phyloP scores from a whole-genome alignment of 2,888 invertebrate species.

The Sturmia bella region DNA sequence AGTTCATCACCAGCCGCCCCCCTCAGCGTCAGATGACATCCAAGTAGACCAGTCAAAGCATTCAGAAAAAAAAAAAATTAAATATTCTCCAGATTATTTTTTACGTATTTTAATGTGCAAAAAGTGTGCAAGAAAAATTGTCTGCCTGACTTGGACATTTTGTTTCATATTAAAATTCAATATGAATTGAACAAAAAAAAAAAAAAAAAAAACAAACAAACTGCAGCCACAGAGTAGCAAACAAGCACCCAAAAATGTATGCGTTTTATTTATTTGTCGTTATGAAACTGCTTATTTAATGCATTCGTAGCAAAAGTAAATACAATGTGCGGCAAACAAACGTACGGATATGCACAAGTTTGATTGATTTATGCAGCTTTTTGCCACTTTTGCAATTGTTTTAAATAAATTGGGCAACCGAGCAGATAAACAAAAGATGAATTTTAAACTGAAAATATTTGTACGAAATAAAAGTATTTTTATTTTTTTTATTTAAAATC shows the following conservation, averaged over 20 bases:
- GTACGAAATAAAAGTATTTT: constrained; percentile 26
- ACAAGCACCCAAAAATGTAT: too few species aligned
- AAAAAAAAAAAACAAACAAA: background rate
- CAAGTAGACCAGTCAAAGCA: too few species aligned
- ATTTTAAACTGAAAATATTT: constrained; percentile 11
- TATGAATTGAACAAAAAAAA: background rate
- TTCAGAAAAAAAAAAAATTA: too few species aligned
- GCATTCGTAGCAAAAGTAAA: background rate
- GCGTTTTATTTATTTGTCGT: constrained; percentile 18
- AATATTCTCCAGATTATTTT: too few species aligned
- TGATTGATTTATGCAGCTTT: constrained; percentile 6
- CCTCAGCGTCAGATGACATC: too few species aligned
- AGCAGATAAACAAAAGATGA: constrained; percentile 2
- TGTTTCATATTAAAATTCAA: constrained; percentile 8
- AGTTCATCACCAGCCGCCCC: too few species aligned
- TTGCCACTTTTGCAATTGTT: constrained; percentile 15
- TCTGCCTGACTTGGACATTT: constrained; percentile 1
- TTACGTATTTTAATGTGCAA: too few species aligned
- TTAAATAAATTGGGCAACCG: constrained; percentile 22
- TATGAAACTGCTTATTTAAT: constrained; percentile 35
- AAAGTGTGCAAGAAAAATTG: background rate
- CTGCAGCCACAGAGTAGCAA: background rate
- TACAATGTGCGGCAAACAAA: background rate
- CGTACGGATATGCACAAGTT: background rate
- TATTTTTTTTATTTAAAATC: constrained; percentile 12